Conservation (phyloP, 2,113 vertebrate species). For the Phoxinus phoxinus region DNA sequence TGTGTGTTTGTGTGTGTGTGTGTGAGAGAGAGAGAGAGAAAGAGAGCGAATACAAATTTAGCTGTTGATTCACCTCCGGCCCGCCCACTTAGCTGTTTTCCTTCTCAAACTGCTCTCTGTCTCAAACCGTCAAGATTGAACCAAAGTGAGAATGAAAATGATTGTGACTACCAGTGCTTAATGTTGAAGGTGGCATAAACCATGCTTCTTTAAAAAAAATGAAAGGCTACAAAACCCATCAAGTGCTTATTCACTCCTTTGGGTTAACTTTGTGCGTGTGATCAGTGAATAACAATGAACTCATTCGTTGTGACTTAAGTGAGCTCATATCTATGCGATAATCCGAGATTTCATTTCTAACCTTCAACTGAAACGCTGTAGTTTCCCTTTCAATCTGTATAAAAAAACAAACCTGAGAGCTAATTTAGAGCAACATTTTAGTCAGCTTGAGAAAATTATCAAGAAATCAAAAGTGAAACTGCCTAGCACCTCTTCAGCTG, state of each 20-base stretch:
- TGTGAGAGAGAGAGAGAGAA: neutral
- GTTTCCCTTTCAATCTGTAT: neutral
- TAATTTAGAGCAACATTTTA: neutral
- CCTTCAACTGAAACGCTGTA: neutral
- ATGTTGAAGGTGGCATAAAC: neutral
- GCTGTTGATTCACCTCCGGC: slow-evolving; percentile 32
- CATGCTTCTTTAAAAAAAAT: neutral
- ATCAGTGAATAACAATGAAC: slow-evolving; percentile 20
- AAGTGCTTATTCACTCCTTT: neutral
- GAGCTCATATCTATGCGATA: neutral
- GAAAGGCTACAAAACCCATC: neutral
- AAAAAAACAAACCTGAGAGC: neutral
- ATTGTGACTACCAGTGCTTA: neutral
- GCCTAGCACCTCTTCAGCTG: neutral
- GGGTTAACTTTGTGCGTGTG: neutral
- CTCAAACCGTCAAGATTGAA: neutral
- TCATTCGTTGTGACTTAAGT: neutral
- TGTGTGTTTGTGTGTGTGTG: neutral
- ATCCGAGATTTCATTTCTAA: neutral
- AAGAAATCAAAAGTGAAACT: slow-evolving; percentile 23
- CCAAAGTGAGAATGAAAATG: neutral
- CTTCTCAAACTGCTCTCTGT: neutral
- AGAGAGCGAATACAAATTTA: slow-evolving; percentile 13
- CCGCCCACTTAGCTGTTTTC: slow-evolving; percentile 8
- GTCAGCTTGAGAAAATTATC: neutral